Conservation (phyloP, 2,888 invertebrate species). For the Volucella bombylans region DNA sequence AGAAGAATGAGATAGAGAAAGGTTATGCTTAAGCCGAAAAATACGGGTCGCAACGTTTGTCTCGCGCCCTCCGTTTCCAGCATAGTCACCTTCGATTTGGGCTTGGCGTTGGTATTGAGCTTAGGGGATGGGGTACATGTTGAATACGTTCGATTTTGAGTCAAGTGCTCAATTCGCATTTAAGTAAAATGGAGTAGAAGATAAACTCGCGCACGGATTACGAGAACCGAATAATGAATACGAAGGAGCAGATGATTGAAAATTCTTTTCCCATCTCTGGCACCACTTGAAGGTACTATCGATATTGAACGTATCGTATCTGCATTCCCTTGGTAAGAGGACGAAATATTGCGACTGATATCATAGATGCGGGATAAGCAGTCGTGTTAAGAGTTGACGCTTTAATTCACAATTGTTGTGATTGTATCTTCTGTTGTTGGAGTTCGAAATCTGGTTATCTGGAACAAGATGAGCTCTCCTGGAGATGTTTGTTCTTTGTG, state of each 20-base stretch:
- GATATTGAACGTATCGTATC: constrained; percentile 8
- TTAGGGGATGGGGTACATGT: constrained; percentile 41
- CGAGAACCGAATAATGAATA: constrained; percentile 74
- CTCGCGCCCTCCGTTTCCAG: constrained; percentile 30
- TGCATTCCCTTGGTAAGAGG: constrained; percentile 42
- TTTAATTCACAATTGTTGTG: constrained; percentile 68
- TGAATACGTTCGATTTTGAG: constrained; percentile 72
- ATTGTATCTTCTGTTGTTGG: constrained; percentile 50
- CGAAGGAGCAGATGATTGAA: constrained; percentile 73
- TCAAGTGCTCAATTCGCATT: constrained; percentile 74
- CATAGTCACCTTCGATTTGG: constrained; percentile 3
- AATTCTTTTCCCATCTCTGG: constrained; percentile 66
- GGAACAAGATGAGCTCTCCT: not conserved
- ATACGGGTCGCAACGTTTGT: constrained; percentile 54
- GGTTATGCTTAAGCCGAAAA: constrained; percentile 50
- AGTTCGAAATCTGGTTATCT: not conserved
- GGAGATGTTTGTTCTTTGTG: constrained; percentile 31
- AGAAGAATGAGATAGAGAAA: constrained; percentile 23
- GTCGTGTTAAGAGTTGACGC: constrained; percentile 66
- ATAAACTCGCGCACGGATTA: constrained; percentile 73
- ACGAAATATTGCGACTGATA: constrained; percentile 59
- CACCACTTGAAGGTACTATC: constrained; percentile 43
- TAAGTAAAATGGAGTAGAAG: constrained; percentile 74
- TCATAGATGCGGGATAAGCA: constrained; percentile 53
- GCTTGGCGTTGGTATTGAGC: not conserved